These are phyloP conservation scores for Myrmophylax atrothorax DNA, from an alignment of 2,113 vertebrate genomes.

Conservation along the genomic window DNA sequence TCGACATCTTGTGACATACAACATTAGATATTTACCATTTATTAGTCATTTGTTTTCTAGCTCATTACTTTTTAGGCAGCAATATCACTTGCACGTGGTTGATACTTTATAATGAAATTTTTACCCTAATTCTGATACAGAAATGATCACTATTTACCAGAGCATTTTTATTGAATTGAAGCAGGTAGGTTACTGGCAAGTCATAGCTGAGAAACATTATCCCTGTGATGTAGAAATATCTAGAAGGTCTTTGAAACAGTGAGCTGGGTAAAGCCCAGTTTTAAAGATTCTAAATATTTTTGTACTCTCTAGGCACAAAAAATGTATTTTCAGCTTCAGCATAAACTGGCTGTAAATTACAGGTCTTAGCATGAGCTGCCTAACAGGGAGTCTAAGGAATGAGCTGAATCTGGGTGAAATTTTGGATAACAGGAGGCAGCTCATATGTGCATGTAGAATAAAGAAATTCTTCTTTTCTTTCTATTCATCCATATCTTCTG, in stretches of 20 bases:
- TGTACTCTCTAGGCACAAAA: neutral
- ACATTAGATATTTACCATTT: neutral
- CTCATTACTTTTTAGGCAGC: neutral
- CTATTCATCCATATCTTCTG: neutral
- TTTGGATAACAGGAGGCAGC: neutral
- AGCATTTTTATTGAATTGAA: slow-evolving; percentile 37
- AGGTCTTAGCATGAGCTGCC: slow-evolving; percentile 44
- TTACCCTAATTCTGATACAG: slow-evolving; percentile 18
- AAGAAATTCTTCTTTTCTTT: slow-evolving; percentile 27
- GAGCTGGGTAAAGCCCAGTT: neutral
- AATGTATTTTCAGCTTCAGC: slow-evolving; percentile 22
- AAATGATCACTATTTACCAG: neutral
- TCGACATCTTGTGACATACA: neutral
- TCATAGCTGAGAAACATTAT: slow-evolving; percentile 8
- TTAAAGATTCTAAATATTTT: slow-evolving; percentile 33
- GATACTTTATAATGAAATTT: slow-evolving; percentile 28
- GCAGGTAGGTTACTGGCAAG: slow-evolving; percentile 25
- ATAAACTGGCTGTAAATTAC: slow-evolving; percentile 60
- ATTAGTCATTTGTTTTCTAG: neutral
- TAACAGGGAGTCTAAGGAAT: slow-evolving; percentile 6
- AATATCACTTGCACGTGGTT: neutral
- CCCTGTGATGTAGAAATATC: slow-evolving; percentile 29
- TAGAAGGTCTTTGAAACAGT: slow-evolving; percentile 38
- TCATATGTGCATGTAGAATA: neutral
- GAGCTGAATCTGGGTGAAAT: slow-evolving; percentile 32